A percentile compares a stretch with the other conserved stretches of the same genome.
phyloP scores from a whole-genome alignment of 2,797 vertebrate genomes.

The Alca torda region DNA sequence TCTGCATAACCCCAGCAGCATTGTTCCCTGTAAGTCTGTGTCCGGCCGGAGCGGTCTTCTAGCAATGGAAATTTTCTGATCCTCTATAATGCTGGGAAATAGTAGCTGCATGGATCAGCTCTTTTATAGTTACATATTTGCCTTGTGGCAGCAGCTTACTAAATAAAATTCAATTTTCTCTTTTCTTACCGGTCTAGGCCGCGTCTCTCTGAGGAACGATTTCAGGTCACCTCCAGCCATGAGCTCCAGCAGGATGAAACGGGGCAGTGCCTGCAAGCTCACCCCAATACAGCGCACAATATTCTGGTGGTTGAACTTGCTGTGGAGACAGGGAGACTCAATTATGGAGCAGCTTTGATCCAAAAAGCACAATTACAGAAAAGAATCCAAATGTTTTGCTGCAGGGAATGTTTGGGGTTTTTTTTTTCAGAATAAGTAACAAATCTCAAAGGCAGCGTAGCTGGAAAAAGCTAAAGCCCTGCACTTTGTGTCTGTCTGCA shows the following conservation, averaged over 20 bases:
- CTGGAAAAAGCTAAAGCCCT: not conserved
- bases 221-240: slow-evolving; percentile 98
- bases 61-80: not conserved
- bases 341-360: not conserved
- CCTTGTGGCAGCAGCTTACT: not conserved
- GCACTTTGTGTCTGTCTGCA: not conserved
- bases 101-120: not conserved
- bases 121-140: not conserved
- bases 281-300: slow-evolving; percentile 96
- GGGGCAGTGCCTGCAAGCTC: slow-evolving; percentile 93
- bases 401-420: not conserved
- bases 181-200: slow-evolving; percentile 92
- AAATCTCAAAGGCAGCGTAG: not conserved
- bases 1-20: not conserved
- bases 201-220: slow-evolving; percentile 92
- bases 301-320: slow-evolving; percentile 99
- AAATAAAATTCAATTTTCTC: slow-evolving; percentile 54
- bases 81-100: not conserved
- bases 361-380: not conserved
- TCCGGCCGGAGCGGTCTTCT: not conserved
- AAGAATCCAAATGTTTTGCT: not conserved
- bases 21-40: not conserved
- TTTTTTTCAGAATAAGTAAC: not conserved
- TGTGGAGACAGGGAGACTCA: slow-evolving; percentile 62
- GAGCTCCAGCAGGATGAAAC: slow-evolving; percentile 96